phyloP scores from a whole-genome alignment of 2,797 vertebrate genomes.

The Enteromius afrohamiltoni region DNA sequence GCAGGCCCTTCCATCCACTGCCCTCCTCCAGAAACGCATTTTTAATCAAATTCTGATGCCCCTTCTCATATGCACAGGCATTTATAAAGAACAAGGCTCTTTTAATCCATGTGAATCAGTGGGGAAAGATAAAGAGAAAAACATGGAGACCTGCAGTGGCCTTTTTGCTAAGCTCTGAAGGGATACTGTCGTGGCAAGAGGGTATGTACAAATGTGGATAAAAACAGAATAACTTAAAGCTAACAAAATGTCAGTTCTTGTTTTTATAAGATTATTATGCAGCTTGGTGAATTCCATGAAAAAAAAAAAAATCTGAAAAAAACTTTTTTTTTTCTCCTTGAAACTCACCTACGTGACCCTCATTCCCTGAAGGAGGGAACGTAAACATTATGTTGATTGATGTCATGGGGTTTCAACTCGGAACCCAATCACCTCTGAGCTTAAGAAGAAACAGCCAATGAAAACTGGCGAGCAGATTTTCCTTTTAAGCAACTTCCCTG shows the following conservation, averaged over 20 bases:
- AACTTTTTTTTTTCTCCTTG: background rate
- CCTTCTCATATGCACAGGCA: constrained; percentile 11
- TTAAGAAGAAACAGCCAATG: too few relatives aligned
- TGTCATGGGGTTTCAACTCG: too few relatives aligned
- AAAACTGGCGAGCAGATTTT: too few relatives aligned
- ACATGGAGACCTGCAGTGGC: background rate
- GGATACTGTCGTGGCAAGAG: constrained; percentile 11
- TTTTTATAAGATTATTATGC: background rate
- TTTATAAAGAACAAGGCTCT: constrained; percentile 37
- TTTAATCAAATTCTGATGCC: constrained; percentile 20
- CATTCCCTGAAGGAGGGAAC: too few relatives aligned
- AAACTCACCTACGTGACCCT: background rate
- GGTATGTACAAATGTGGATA: constrained; percentile 7
- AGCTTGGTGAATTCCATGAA: background rate
- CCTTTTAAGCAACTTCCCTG: too few relatives aligned
- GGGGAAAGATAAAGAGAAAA: constrained; percentile 21
- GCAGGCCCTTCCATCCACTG: constrained; percentile 16
- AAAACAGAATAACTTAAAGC: constrained; percentile 26
- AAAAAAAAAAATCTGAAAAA: background rate
- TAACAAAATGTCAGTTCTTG: background rate
- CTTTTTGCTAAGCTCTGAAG: constrained; percentile 10
- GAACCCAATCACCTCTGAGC: too few relatives aligned
- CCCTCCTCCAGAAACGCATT: constrained; percentile 44
- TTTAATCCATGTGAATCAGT: constrained; percentile 13
- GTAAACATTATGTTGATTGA: too few relatives aligned